These are phyloP conservation scores for Cyprinodon brontotheroides DNA, from an alignment of 2,113 vertebrate genomes.

Conservation along the genomic window DNA sequence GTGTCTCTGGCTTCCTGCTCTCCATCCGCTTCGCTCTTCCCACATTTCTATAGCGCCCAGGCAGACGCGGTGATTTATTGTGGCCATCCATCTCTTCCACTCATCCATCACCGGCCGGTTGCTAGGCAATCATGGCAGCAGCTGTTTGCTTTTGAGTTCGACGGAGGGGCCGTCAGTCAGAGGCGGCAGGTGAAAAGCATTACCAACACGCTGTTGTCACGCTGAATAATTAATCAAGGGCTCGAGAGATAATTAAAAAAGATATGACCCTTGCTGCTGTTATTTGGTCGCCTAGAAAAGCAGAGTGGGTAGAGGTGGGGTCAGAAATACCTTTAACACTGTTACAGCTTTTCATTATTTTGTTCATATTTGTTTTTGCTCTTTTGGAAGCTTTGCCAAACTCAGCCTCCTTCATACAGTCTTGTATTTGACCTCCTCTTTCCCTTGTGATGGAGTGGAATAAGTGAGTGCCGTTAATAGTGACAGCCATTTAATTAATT, in stretches of 20 bases:
- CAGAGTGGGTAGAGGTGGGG: conserved; percentile 36
- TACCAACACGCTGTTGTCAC: conserved; percentile 98
- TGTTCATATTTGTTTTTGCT: conserved; percentile 7
- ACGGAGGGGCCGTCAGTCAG: conserved; percentile 99
- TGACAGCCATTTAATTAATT: conserved; percentile 65
- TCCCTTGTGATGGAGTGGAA: conserved; percentile 34
- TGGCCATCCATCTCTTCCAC: conserved; percentile 98
- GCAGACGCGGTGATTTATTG: conserved; percentile 99
- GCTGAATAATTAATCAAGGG: conserved; percentile 99
- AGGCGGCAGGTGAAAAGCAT: conserved; percentile 99
- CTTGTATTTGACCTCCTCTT: conserved; percentile 21
- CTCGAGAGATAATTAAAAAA: conserved; percentile 99
- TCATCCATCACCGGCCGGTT: conserved; percentile 99
- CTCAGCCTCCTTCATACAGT: not conserved
- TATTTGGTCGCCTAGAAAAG: conserved; percentile 91
- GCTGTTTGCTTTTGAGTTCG: conserved; percentile 99
- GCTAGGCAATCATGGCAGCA: conserved; percentile 99
- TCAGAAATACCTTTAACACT: conserved; percentile 44
- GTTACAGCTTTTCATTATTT: conserved; percentile 6
- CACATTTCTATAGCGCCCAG: conserved; percentile 91
- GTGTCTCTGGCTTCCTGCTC: conserved; percentile 62
- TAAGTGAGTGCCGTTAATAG: conserved; percentile 65
- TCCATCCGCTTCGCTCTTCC: conserved; percentile 67
- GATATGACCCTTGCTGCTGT: conserved; percentile 99
- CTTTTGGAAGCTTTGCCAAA: conserved; percentile 7